Evolutionary conservation across 2,888 invertebrate species (phyloP), one percentile per base, ranked within the genome.

Genomic region (Apodemia duryi): DNA sequence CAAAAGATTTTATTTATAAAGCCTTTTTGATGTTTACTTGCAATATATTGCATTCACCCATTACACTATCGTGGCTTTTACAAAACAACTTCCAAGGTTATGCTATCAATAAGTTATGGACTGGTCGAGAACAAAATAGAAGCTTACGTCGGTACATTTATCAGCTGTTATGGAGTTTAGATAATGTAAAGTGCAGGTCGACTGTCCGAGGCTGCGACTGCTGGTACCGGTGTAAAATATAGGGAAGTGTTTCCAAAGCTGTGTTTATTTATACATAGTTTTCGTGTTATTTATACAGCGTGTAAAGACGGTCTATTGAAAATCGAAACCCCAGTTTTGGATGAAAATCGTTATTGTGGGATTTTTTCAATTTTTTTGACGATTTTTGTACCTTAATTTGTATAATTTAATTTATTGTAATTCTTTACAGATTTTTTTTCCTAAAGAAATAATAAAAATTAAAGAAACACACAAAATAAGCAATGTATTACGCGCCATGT

Each of bases 151-250:
- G 63, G 66, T 65, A 49, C 65, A 66, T 70, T 68, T 70, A 70
- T 70, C 70, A 66, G 65, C 65, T 67, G 66, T 68, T 68, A 68
- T 68, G 66, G 63, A 62, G 64, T 68, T 68, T 61, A 70, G 69
- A 70, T 70, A 70, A 65, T 65, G 66, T 57, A 61, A 49, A 67
- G 65, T 66, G 64, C 68, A 60, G 51, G 61, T 66, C 62, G 43
- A 51, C 63, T 62, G 65, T 64, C 62, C 62, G 62, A 32, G 63
- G 62, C 57, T 63, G 63, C 65, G 61, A 65, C 61, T 38, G 51
- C 61, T 57, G 13, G 13, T n/a, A 6, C 32, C 46, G 7, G 32
- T 13, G 32, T 57, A 32, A 57, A 32, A 57, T 32, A 32, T 32
- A 4, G 32, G 28, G 11, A 57, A 11, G 10, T 1, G 3, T 54